Conservation (phyloP, 2,888 invertebrate genomes). For the Meteorus cinctellus region DNA sequence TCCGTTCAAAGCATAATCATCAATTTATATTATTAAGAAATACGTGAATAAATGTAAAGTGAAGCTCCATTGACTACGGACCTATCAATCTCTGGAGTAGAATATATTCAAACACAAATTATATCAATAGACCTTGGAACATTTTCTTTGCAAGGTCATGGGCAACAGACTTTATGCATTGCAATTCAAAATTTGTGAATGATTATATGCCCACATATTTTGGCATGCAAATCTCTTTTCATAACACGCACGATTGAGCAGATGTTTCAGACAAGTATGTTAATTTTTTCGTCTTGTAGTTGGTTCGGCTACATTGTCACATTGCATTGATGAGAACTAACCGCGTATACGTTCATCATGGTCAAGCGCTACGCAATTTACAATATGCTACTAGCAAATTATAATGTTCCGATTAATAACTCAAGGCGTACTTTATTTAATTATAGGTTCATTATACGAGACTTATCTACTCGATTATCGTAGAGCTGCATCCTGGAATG, state of each 20-base stretch:
- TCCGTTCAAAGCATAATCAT: too few species aligned
- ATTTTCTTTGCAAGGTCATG: not conserved
- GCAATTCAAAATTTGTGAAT: not conserved
- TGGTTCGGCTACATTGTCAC: slow-evolving; percentile 53
- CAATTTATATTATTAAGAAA: not conserved
- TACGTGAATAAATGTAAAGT: not conserved
- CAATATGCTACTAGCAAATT: slow-evolving; percentile 41
- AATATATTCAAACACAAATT: not conserved
- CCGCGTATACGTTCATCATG: slow-evolving; percentile 20
- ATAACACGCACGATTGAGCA: slow-evolving; percentile 53
- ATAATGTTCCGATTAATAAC: slow-evolving; percentile 52
- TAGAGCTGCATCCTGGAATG: not conserved
- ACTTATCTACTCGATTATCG: slow-evolving; percentile 37
- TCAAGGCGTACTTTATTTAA: slow-evolving; percentile 47
- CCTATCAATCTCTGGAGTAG: not conserved
- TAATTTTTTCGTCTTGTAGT: slow-evolving; percentile 50
- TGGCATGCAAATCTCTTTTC: not conserved
- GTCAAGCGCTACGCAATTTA: slow-evolving; percentile 15
- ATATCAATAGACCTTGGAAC: not conserved
- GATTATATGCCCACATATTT: not conserved
- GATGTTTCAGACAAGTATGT: slow-evolving; percentile 50
- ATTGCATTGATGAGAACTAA: slow-evolving; percentile 56
- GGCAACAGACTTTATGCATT: not conserved
- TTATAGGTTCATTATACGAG: slow-evolving; percentile 49
- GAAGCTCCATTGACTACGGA: not conserved